A percentile compares a stretch with the other conserved stretches of the same genome.
These are phyloP conservation scores for Tetragonula carbonaria DNA, from an alignment of 2,888 invertebrate species.

Conservation along the genomic window DNA sequence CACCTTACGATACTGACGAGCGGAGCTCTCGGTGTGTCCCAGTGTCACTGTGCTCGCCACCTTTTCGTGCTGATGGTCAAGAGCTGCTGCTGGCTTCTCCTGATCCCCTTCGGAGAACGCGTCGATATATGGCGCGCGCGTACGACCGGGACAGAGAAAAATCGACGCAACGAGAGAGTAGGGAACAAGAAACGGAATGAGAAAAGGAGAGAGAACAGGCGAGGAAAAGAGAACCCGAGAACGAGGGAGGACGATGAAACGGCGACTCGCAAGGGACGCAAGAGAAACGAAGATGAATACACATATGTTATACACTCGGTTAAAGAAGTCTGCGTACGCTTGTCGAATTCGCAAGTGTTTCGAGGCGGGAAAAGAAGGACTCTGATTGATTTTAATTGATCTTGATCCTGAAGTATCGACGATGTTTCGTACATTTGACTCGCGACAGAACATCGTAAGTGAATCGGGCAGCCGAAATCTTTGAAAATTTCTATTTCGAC, in stretches of 20 bases:
- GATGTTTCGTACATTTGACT: no score
- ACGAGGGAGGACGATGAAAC: slow-evolving; percentile 26
- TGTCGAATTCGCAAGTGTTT: no score
- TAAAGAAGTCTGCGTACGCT: no score
- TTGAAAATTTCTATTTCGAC: no score
- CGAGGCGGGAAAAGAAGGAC: no score
- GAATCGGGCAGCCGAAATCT: no score
- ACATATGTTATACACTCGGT: no score
- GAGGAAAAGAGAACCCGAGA: slow-evolving; percentile 33
- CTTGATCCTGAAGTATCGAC: no score
- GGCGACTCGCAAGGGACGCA: background rate
- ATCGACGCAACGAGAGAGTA: background rate
- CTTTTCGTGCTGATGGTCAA: slow-evolving; percentile 50
- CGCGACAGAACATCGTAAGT: no score
- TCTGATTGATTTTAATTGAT: no score
- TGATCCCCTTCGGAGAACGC: slow-evolving; percentile 35
- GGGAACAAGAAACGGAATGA: slow-evolving; percentile 16
- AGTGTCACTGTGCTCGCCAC: slow-evolving; percentile 59
- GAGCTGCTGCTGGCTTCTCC: background rate
- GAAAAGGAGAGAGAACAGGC: slow-evolving; percentile 18
- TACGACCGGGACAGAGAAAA: background rate
- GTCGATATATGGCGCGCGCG: slow-evolving; percentile 41
- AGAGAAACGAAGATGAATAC: no score
- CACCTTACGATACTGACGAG: slow-evolving; percentile 61
- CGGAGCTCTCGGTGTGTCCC: slow-evolving; percentile 50